phyloP scores from a whole-genome alignment of 2,797 vertebrate species.

The Hippocampus kuda region DNA sequence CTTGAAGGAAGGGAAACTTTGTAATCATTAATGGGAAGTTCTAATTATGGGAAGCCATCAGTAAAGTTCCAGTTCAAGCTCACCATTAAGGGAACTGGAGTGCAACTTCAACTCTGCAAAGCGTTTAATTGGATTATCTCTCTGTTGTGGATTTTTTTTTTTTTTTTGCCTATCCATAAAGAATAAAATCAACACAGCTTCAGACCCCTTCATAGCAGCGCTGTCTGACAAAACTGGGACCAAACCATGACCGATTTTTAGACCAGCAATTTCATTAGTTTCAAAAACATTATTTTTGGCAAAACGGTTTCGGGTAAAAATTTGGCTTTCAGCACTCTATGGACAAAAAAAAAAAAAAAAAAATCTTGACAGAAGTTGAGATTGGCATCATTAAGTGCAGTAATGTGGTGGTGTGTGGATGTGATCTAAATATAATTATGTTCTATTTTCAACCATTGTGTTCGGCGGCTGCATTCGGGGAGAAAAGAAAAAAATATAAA shows the following conservation, averaged over 20 bases:
- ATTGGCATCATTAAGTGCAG: neutral
- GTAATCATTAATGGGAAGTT: slow-evolving; percentile 60
- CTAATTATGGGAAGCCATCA: slow-evolving; percentile 62
- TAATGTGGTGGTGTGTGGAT: neutral
- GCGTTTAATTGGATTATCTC: slow-evolving; percentile 57
- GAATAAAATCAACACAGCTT: slow-evolving; percentile 23
- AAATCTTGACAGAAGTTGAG: neutral
- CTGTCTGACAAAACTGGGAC: slow-evolving; percentile 20
- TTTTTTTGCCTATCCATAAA: slow-evolving; percentile 28
- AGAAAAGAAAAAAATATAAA: neutral
- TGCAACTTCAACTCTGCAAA: slow-evolving; percentile 48
- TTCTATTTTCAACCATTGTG: neutral
- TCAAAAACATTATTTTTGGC: neutral
- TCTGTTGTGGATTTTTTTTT: neutral
- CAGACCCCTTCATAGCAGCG: slow-evolving; percentile 19
- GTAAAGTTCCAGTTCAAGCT: slow-evolving; percentile 37
- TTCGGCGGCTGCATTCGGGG: neutral
- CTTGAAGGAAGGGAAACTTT: slow-evolving; percentile 60
- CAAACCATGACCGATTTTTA: slow-evolving; percentile 15
- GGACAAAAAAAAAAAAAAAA: neutral
- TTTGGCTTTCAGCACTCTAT: neutral
- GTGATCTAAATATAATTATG: too few relatives aligned
- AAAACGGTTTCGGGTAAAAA: neutral
- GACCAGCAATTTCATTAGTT: slow-evolving; percentile 19
- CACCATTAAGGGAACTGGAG: slow-evolving; percentile 58